Base-by-base conservation (phyloP, 2,113 vertebrate species). In the Calypte anna region DNA sequence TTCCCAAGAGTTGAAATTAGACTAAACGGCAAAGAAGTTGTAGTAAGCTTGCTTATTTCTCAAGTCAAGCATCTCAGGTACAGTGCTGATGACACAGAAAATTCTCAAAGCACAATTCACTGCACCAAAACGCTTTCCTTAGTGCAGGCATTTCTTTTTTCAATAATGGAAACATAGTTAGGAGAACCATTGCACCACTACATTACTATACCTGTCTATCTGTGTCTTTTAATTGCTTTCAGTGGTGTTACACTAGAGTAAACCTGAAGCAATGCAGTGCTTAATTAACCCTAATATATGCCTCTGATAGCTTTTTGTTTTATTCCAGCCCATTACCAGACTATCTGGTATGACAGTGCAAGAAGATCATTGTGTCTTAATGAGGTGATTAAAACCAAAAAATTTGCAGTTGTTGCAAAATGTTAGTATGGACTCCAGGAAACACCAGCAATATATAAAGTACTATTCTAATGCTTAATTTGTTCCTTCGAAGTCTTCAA, bases 381-480 rank as follows among this genome's bases (percentile, higher is more conserved):
- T 91, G 91, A 98, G 96, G 92, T 97, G 91, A 98, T 97, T 97
- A 97, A 97, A 97, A 94, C 50, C 57, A 88, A 97, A 90, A 96
- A 96, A 96, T 83, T 63, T 94, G 84, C 86, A 69, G 51, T 88
- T 90, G 64, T 80, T 94, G 91, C 91, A 96, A 98, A 97, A 94
- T 96, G 96, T 61, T 79, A 94, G 53, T 77, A 91, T n/a, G 24
- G 64, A 75, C 76, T 85, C 80, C 46, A 91, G 74, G 73, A 84
- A 97, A 95, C 51, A 91, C 36, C 44, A 93, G 44, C 24, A 85
- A 33, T 75, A 81, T 69, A 91, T 95, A 88, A 91, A 76, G 27
- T 28, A 62, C 16, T 82, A 58, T 61, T 84, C 70, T 88, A 92
- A 86, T 76, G 90, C 20, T 88, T 31, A 51, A 70, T 59, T 75